phyloP scores from a whole-genome alignment of 2,797 vertebrate genomes.

The Triplophysa yarkandensis region DNA sequence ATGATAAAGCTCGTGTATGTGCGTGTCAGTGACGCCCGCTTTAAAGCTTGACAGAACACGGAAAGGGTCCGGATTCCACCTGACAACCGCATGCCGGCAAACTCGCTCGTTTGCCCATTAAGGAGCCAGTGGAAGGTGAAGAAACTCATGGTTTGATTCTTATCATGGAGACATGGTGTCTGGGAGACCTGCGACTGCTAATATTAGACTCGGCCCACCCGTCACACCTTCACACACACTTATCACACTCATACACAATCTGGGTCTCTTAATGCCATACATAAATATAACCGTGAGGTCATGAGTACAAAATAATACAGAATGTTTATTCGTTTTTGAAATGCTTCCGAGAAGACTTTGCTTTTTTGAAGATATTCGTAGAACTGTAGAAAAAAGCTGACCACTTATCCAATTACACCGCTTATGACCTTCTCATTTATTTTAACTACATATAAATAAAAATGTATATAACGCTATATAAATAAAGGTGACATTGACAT shows the following conservation, averaged over 20 bases:
- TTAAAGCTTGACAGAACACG: not conserved
- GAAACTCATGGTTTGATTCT: conserved; percentile 50
- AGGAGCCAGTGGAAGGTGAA: conserved; percentile 55
- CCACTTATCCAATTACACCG: too few species aligned
- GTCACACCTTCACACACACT: conserved; percentile 28
- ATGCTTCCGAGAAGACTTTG: not conserved
- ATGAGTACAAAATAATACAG: not conserved
- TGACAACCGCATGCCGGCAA: conserved; percentile 11
- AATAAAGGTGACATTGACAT: too few species aligned
- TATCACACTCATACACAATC: conserved; percentile 21
- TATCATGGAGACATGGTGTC: conserved; percentile 23
- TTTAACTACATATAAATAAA: too few species aligned
- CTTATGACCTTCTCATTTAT: too few species aligned
- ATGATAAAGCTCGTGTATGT: conserved; percentile 68
- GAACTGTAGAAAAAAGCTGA: too few species aligned
- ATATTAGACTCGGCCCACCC: conserved; percentile 5
- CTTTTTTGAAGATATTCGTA: not conserved
- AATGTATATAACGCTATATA: too few species aligned
- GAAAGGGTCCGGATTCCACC: not conserved
- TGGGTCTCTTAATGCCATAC: conserved; percentile 13
- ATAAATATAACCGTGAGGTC: conserved; percentile 15
- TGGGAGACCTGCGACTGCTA: not conserved
- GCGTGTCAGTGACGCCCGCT: conserved; percentile 20
- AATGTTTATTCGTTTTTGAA: not conserved
- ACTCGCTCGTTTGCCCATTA: conserved; percentile 32